These are phyloP conservation scores for Pantelozetes paolii DNA, from an alignment of 2,888 invertebrate species.

Conservation along the genomic window DNA sequence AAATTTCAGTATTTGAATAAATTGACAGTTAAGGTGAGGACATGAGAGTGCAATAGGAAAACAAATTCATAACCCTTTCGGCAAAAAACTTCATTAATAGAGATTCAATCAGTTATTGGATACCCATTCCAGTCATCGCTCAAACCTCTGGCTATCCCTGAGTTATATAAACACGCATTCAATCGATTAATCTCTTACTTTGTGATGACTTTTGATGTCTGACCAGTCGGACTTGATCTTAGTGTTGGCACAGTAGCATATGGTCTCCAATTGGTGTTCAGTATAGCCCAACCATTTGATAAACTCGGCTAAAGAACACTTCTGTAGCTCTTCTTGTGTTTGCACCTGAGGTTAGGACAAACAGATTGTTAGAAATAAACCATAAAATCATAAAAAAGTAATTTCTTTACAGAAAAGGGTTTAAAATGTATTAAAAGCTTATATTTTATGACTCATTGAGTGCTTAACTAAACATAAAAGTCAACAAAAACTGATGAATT, in stretches of 20 bases:
- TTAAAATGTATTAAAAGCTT: no score
- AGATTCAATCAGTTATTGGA: not conserved
- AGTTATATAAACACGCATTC: no score
- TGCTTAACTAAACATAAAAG: no score
- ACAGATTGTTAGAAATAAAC: conserved; percentile 10
- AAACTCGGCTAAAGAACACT: conserved; percentile 38
- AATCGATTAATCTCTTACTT: not conserved
- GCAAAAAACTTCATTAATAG: no score
- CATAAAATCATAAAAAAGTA: conserved; percentile 3
- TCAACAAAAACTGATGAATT: no score
- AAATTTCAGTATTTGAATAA: no score
- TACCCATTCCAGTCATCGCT: no score
- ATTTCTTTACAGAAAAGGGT: no score
- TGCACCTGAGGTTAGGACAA: conserved; percentile 31
- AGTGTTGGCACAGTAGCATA: conserved; percentile 43
- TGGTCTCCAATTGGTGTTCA: conserved; percentile 40
- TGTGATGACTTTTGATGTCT: conserved; percentile 30
- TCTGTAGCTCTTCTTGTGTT: conserved; percentile 12
- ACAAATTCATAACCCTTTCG: not conserved
- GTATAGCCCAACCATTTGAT: conserved; percentile 40
- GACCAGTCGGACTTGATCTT: conserved; percentile 17
- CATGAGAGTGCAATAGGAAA: no score
- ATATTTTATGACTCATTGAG: no score
- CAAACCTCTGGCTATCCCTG: no score
- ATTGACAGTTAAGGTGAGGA: no score